Evolutionary conservation across 2,113 vertebrate genomes (phyloP).

Genomic region (Nematolebias whitei): DNA sequence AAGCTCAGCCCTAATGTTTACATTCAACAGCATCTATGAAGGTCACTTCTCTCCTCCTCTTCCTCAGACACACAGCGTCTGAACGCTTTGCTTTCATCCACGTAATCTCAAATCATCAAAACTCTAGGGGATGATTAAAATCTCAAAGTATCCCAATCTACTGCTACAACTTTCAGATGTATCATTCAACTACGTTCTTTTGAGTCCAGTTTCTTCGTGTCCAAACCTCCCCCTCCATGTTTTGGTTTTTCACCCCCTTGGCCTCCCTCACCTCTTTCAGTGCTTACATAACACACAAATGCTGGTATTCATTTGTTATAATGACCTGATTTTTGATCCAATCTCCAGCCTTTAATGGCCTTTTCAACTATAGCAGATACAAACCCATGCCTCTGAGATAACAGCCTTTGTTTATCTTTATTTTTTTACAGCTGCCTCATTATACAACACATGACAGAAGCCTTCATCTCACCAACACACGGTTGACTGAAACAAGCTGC

Average conservation of each 20-base stretch:
- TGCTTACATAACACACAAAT: conserved; percentile 55
- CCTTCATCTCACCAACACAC: conserved; percentile 19
- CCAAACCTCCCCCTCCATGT: neutral
- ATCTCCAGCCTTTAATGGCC: conserved; percentile 39
- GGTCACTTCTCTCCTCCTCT: conserved; percentile 38
- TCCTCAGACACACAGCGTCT: neutral
- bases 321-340: conserved; percentile 35
- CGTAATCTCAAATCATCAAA: conserved; percentile 32
- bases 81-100: conserved; percentile 30
- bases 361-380: conserved; percentile 36
- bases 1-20: conserved; percentile 51
- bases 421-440: conserved; percentile 8
- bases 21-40: conserved; percentile 51
- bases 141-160: conserved; percentile 14
- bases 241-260: conserved; percentile 27
- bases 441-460: conserved; percentile 33
- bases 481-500: conserved; percentile 12
- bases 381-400: conserved; percentile 47
- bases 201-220: conserved; percentile 18
- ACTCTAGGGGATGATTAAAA: conserved; percentile 31
- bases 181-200: conserved; percentile 6
- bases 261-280: conserved; percentile 36
- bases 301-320: conserved; percentile 34
- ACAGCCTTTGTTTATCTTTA: neutral
- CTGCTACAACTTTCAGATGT: conserved; percentile 22